phyloP scores from a whole-genome alignment of 2,113 vertebrate genomes.

The Corvus hawaiiensis region DNA sequence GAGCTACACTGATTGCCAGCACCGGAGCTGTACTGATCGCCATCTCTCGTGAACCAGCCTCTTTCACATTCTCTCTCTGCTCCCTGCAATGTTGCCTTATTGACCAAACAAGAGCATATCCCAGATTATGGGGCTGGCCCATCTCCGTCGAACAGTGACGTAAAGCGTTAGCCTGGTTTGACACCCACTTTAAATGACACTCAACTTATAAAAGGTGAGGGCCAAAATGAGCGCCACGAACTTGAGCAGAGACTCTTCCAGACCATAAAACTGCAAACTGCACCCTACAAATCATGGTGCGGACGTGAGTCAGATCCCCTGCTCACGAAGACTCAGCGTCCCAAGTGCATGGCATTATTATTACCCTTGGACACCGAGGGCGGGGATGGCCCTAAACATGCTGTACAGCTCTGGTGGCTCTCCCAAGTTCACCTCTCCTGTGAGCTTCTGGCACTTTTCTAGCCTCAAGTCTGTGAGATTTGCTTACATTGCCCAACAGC shows the following conservation, averaged over 20 bases:
- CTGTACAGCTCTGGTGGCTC: not conserved
- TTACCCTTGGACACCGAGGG: not conserved
- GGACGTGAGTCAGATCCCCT: not conserved
- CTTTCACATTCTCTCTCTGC: not conserved
- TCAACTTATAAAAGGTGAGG: not conserved
- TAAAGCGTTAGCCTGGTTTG: rapidly evolving
- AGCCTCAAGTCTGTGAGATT: not conserved
- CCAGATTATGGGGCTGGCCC: not conserved
- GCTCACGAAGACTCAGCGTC: rapidly evolving
- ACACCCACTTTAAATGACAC: not conserved
- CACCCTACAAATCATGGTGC: rapidly evolving
- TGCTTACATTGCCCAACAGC: not conserved
- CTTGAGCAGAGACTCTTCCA: not conserved
- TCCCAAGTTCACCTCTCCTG: not conserved
- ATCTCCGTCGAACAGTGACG: rapidly evolving
- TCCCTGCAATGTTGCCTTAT: not conserved
- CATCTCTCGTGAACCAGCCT: not conserved
- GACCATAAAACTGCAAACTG: not conserved
- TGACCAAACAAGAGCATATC: not conserved
- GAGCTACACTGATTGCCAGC: not conserved
- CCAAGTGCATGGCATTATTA: not conserved
- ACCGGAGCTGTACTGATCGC: not conserved
- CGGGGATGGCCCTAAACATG: not conserved
- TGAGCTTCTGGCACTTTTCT: not conserved
- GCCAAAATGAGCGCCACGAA: not conserved